Conservation (phyloP, 2,113 vertebrate species). For the Neopipo cinnamomea region DNA sequence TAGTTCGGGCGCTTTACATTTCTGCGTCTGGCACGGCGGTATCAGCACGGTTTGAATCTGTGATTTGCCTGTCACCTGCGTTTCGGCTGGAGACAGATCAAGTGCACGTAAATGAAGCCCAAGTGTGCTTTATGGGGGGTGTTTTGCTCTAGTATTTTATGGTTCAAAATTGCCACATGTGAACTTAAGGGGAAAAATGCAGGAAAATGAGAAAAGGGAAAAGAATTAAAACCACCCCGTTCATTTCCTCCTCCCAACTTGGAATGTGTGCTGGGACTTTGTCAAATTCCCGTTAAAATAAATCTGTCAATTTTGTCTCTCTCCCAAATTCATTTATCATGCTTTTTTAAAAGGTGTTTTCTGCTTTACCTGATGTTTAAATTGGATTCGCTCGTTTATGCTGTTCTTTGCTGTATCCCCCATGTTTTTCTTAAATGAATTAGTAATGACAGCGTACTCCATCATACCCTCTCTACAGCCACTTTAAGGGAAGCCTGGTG, state of each 20-base stretch:
- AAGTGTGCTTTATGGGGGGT: constrained; percentile 70
- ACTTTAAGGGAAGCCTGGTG: constrained; percentile 98
- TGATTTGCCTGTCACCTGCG: constrained; percentile 74
- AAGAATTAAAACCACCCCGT: neutral
- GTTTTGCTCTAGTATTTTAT: constrained; percentile 69
- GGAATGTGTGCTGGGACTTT: constrained; percentile 72
- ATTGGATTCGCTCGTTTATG: constrained; percentile 93
- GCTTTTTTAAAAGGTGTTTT: constrained; percentile 86
- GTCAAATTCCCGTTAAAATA: constrained; percentile 84
- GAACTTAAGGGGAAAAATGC: constrained; percentile 62
- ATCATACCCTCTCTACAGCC: constrained; percentile 97
- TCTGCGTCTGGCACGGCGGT: constrained; percentile 62
- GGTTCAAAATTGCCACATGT: constrained; percentile 70
- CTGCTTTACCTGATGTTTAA: constrained; percentile 89
- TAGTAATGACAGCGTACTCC: constrained; percentile 95
- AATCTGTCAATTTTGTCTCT: constrained; percentile 76
- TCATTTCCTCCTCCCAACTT: constrained; percentile 71
- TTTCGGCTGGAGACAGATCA: constrained; percentile 74
- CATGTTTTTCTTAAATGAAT: constrained; percentile 99
- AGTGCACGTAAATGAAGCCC: constrained; percentile 72
- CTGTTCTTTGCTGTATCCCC: constrained; percentile 95
- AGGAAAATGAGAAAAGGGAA: constrained; percentile 66
- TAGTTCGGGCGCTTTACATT: constrained; percentile 69
- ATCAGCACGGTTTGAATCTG: constrained; percentile 66
- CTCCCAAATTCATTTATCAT: constrained; percentile 84